Conservation (phyloP, 2,113 vertebrate species). For the Carollia perspicillata region DNA sequence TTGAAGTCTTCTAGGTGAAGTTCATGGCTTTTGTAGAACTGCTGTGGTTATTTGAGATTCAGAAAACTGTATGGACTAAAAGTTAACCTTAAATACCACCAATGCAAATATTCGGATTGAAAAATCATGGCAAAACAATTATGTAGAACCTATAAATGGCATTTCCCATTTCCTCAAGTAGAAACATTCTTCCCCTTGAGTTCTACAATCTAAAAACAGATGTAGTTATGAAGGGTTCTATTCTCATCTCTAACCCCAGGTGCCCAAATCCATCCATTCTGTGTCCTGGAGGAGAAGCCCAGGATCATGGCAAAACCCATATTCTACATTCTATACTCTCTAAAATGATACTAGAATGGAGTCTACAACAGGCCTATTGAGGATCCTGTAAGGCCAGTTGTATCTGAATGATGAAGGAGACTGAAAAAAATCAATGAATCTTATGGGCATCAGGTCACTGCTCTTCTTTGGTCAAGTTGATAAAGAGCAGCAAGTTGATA, state of each 20-base stretch:
- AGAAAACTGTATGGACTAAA: not conserved
- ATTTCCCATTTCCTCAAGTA: not conserved
- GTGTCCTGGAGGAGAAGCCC: not conserved
- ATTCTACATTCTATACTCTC: not conserved
- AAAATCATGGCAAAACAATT: not conserved
- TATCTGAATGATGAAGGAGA: not conserved
- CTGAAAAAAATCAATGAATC: not conserved
- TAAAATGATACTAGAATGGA: not conserved
- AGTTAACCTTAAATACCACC: not conserved
- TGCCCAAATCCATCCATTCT: not conserved
- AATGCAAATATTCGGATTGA: not conserved
- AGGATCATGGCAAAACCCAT: not conserved
- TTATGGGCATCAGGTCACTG: not conserved
- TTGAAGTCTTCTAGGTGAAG: not conserved
- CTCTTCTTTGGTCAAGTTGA: not conserved
- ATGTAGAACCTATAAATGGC: not conserved
- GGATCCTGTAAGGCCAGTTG: not conserved
- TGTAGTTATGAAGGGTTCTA: not conserved
- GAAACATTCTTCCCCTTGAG: not conserved
- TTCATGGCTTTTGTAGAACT: not conserved
- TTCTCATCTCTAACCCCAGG: not conserved
- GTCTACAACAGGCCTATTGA: not conserved
- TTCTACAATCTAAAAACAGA: not conserved
- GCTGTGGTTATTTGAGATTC: not conserved
- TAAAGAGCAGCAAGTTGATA: not conserved